Conservation (phyloP, 2,888 invertebrate species). For the Tetrapedia diversipes region DNA sequence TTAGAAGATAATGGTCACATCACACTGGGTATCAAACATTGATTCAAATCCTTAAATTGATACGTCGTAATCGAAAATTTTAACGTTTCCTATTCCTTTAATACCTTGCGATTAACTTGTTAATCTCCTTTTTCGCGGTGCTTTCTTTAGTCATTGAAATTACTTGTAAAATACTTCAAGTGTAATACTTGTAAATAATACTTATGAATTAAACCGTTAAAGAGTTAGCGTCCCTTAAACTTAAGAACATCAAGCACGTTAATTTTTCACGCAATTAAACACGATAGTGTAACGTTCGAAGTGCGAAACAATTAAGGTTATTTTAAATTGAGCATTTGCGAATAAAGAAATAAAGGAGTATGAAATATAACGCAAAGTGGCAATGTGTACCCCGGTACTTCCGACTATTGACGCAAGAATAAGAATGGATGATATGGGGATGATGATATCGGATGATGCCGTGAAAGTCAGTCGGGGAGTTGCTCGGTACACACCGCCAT, state of each 20-base stretch:
- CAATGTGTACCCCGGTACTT: slow-evolving; percentile 45
- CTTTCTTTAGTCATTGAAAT: not conserved
- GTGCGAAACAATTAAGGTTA: slow-evolving; percentile 22
- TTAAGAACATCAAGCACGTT: slow-evolving; percentile 29
- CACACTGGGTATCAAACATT: slow-evolving; percentile 25
- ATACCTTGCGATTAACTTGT: slow-evolving; percentile 46
- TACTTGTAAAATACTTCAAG: not conserved
- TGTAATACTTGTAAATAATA: slow-evolving; percentile 20
- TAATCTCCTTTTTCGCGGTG: not conserved
- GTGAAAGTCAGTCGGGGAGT: slow-evolving; percentile 78
- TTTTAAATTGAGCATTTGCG: slow-evolving; percentile 44
- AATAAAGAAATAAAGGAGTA: not conserved
- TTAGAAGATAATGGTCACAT: slow-evolving; percentile 14
- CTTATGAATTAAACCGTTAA: slow-evolving; percentile 34
- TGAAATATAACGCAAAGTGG: slow-evolving; percentile 18
- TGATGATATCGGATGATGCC: slow-evolving; percentile 78
- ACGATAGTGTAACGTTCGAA: slow-evolving; percentile 24
- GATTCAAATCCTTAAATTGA: slow-evolving; percentile 25
- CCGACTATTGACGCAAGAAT: slow-evolving; percentile 80
- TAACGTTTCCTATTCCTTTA: slow-evolving; percentile 13
- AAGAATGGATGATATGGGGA: slow-evolving; percentile 77
- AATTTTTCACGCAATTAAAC: slow-evolving; percentile 39
- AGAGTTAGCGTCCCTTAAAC: slow-evolving; percentile 32
- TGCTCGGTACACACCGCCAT: slow-evolving; percentile 36
- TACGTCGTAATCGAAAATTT: slow-evolving; percentile 23